These are phyloP conservation scores for Neodontobutis hainanensis DNA, from an alignment of 2,113 vertebrate genomes.

Conservation along the genomic window DNA sequence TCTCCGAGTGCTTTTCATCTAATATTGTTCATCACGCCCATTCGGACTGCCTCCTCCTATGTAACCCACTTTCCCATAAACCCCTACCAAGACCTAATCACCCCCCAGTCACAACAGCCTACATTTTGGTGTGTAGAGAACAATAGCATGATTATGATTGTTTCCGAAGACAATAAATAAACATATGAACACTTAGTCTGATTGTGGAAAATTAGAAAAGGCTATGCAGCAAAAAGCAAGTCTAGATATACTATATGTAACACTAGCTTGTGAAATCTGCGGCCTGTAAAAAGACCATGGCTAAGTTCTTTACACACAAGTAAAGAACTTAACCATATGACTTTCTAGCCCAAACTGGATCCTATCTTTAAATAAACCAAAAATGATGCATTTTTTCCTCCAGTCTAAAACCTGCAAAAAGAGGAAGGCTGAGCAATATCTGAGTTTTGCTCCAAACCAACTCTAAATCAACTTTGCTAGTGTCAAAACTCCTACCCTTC, in stretches of 20 bases:
- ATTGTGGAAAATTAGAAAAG: constrained; percentile 4
- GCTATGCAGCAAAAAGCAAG: background rate
- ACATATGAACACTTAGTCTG: constrained; percentile 43
- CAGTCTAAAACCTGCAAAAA: background rate
- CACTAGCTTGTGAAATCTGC: background rate
- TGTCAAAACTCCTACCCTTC: background rate
- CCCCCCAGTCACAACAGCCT: constrained; percentile 13
- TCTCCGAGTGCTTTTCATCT: constrained; percentile 22
- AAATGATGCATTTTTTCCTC: too few species aligned
- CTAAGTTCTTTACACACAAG: too few species aligned
- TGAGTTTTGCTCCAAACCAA: background rate
- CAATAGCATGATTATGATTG: constrained; percentile 52
- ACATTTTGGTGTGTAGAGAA: constrained; percentile 32
- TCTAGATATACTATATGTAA: too few species aligned
- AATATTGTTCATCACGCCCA: constrained; percentile 7
- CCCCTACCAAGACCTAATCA: constrained; percentile 21
- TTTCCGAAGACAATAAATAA: constrained; percentile 58
- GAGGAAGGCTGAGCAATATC: background rate
- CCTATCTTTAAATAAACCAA: too few species aligned
- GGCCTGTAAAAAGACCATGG: too few species aligned
- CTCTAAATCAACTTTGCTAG: background rate
- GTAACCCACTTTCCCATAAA: constrained; percentile 65
- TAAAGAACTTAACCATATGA: too few species aligned
- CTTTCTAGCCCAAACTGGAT: too few species aligned
- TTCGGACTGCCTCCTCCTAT: constrained; percentile 21